These are phyloP conservation scores for Acanthaster planci DNA, from an alignment of 35 echinoderm and acorn worm species.

Conservation along the genomic window DNA sequence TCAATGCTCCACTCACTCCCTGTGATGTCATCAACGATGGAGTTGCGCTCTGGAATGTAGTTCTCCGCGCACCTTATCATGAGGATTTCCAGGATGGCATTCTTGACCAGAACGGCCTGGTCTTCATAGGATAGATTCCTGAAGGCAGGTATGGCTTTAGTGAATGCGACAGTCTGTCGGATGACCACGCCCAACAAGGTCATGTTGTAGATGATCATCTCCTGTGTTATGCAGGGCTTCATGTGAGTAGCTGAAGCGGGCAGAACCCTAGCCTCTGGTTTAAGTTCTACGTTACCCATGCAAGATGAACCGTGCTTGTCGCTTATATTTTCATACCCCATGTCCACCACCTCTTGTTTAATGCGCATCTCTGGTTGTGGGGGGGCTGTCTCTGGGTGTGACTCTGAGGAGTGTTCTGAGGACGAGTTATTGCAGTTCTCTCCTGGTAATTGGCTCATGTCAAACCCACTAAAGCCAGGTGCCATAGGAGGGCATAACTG, in stretches of 20 bases:
- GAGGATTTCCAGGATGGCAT: conserved; percentile 94
- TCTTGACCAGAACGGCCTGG: conserved; percentile 96
- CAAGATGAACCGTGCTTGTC: background rate
- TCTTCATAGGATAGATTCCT: conserved; percentile 93
- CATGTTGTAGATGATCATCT: conserved; percentile 99
- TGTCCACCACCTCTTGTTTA: conserved; percentile 12
- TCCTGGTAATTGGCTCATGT: background rate
- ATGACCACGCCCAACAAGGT: conserved; percentile 92
- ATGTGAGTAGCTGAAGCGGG: background rate
- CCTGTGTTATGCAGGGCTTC: conserved; percentile 30
- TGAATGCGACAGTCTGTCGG: conserved; percentile 95
- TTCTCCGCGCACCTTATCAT: conserved; percentile 95
- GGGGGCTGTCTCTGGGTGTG: background rate
- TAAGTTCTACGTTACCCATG: conserved; percentile 19
- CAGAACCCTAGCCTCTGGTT: conserved; percentile 1
- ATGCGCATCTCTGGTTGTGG: background rate
- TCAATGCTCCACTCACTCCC: conserved; percentile 92
- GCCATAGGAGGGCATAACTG: conserved; percentile 4
- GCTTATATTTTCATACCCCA: background rate
- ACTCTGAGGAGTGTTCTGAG: background rate
- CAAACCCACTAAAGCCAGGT: conserved; percentile 15
- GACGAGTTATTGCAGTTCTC: conserved; percentile 30
- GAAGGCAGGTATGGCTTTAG: conserved; percentile 94
- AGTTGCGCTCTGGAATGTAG: conserved; percentile 84
- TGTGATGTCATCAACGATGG: conserved; percentile 94